Evolutionary conservation across 2,888 invertebrate species (phyloP).

Genomic region (Watsonalla cultraria): DNA sequence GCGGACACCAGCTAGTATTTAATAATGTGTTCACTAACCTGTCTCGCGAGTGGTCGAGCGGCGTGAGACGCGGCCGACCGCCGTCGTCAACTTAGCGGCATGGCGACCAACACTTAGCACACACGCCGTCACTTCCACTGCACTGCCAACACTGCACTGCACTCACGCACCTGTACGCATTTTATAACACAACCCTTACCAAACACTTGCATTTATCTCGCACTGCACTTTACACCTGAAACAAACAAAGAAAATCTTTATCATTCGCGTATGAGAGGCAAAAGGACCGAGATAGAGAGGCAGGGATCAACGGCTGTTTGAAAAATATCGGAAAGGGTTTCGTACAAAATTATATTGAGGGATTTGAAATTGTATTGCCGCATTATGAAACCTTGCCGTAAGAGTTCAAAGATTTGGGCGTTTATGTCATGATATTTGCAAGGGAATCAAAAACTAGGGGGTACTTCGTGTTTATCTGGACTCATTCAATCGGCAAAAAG

Average conservation of each 20-base stretch:
- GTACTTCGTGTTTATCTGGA: too few relatives aligned
- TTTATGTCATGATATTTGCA: too few relatives aligned
- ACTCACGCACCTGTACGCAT: slow-evolving; percentile 38
- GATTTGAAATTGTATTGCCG: too few relatives aligned
- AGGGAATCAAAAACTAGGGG: too few relatives aligned
- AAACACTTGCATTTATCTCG: slow-evolving; percentile 31
- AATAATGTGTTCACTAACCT: slow-evolving; percentile 38
- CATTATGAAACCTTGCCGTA: too few relatives aligned
- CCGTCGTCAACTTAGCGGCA: slow-evolving; percentile 74
- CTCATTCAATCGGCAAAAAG: too few relatives aligned
- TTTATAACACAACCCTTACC: slow-evolving; percentile 20
- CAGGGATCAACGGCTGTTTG: too few relatives aligned
- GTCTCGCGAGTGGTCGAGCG: slow-evolving; percentile 55
- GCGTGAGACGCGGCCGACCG: slow-evolving; percentile 69
- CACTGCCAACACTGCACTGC: slow-evolving; percentile 26
- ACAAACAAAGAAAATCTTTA: slow-evolving; percentile 24
- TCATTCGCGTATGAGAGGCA: neutral
- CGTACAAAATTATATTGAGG: too few relatives aligned
- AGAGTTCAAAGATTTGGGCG: too few relatives aligned
- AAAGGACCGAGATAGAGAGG: neutral
- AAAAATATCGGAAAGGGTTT: neutral
- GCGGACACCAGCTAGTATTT: too few relatives aligned
- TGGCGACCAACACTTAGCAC: slow-evolving; percentile 35
- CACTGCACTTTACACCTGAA: slow-evolving; percentile 60
- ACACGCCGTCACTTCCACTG: slow-evolving; percentile 28